Evolutionary conservation across 2,888 invertebrate genomes (phyloP).

Genomic region (Cheilosia vulpina): DNA sequence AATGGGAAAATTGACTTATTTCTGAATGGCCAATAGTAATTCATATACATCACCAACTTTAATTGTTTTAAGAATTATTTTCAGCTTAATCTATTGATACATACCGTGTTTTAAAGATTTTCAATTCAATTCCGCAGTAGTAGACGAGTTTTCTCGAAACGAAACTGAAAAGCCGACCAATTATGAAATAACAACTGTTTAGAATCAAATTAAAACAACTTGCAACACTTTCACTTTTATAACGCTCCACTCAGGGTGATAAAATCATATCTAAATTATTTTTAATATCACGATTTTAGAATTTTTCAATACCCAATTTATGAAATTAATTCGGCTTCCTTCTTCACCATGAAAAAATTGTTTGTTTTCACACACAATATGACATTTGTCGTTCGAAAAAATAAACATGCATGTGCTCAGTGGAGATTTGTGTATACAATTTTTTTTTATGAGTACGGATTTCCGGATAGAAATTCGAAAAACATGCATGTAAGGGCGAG

Average conservation of each 20-base stretch:
- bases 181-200: not conserved
- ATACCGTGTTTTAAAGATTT: constrained; percentile 3
- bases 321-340: constrained; percentile 12
- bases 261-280: not conserved
- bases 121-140: not conserved
- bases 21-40: not conserved
- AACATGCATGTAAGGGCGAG: not conserved
- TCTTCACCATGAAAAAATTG: not conserved
- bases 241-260: not conserved
- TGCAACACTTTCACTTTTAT: constrained; percentile 21
- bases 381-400: constrained; percentile 35
- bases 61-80: not conserved
- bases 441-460: not conserved
- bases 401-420: constrained; percentile 41
- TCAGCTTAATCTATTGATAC: not conserved
- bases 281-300: constrained; percentile 12
- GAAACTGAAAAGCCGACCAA: not conserved
- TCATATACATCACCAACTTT: not conserved
- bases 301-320: not conserved
- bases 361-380: constrained; percentile 20
- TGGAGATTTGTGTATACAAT: not conserved
- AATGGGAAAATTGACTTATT: constrained; percentile 3
- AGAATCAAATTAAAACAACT: not conserved
- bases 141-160: not conserved
- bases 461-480: constrained; percentile 11